phyloP scores from a whole-genome alignment of 2,888 invertebrate species.

The Iphiclides podalirius region DNA sequence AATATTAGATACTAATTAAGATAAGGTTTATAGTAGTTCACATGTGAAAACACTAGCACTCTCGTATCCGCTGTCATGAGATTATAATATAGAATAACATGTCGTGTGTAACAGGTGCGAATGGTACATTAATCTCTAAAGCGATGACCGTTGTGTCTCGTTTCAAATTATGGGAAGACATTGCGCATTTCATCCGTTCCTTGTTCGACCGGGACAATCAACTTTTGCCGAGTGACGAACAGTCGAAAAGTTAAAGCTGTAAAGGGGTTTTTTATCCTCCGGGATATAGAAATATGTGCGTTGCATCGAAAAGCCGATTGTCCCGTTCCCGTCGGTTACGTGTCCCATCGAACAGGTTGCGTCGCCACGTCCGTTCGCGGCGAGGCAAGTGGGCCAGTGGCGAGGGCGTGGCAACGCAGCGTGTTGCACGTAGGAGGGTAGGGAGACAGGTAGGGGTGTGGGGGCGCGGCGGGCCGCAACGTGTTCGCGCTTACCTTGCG shows the following conservation, averaged over 20 bases:
- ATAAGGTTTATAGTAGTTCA: constrained; percentile 70
- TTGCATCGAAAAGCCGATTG: constrained; percentile 64
- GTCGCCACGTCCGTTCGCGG: constrained; percentile 31
- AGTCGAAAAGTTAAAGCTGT: too few relatives aligned
- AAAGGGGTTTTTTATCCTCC: too few relatives aligned
- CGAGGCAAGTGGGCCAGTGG: not conserved
- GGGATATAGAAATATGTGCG: too few relatives aligned
- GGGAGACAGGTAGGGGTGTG: not conserved
- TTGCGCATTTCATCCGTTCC: constrained; percentile 81
- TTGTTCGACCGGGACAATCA: constrained; percentile 67
- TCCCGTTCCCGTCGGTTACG: constrained; percentile 46
- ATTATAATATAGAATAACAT: constrained; percentile 51
- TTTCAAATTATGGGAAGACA: constrained; percentile 80
- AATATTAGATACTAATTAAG: constrained; percentile 68
- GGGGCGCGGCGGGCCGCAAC: constrained; percentile 31
- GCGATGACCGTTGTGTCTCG: constrained; percentile 65
- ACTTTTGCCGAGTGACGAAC: constrained; percentile 47
- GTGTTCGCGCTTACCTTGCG: constrained; percentile 88
- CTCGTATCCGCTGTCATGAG: constrained; percentile 70
- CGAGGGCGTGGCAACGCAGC: constrained; percentile 33
- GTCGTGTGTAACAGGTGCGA: not conserved
- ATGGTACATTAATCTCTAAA: constrained; percentile 50
- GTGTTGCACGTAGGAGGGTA: constrained; percentile 24
- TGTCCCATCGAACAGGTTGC: constrained; percentile 64
- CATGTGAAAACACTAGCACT: constrained; percentile 81